Evolutionary conservation across 2,888 invertebrate species (phyloP).

Genomic region (Aleiodes leptofemur): DNA sequence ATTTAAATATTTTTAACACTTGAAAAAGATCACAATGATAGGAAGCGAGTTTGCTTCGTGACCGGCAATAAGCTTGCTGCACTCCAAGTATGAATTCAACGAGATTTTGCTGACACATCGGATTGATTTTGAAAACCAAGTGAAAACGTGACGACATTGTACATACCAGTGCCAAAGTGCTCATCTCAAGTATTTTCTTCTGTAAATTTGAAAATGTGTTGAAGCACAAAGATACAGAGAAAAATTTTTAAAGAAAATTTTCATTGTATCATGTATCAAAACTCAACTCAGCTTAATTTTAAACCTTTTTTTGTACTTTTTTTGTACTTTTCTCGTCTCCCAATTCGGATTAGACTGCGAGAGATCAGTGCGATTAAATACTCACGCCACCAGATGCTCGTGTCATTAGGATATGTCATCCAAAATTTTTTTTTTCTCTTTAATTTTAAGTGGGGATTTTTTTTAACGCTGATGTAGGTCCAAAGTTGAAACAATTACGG

Average conservation of each 20-base stretch:
- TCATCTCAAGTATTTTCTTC: slow-evolving; percentile 42
- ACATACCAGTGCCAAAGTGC: slow-evolving; percentile 36
- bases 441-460: slow-evolving; percentile 7
- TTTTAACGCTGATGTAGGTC: slow-evolving; percentile 43
- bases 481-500: slow-evolving; percentile 59
- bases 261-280: slow-evolving; percentile 10
- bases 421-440: not conserved
- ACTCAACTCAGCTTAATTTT: slow-evolving; percentile 36
- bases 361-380: slow-evolving; percentile 46
- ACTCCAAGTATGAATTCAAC: slow-evolving; percentile 45
- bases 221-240: slow-evolving; percentile 19
- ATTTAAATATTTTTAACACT: slow-evolving; percentile 71
- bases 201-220: not conserved
- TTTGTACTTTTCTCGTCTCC: not conserved
- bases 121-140: slow-evolving; percentile 45
- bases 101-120: slow-evolving; percentile 55
- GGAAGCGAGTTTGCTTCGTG: slow-evolving; percentile 68
- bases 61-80: slow-evolving; percentile 69
- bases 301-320: slow-evolving; percentile 30
- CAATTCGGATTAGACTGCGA: not conserved
- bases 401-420: slow-evolving; percentile 53
- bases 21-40: slow-evolving; percentile 69
- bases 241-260: slow-evolving; percentile 43
- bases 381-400: slow-evolving; percentile 57
- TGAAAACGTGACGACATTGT: slow-evolving; percentile 55